These are phyloP conservation scores for Sinella curviseta DNA, from an alignment of 1,140 invertebrate genomes.

Conservation along the genomic window DNA sequence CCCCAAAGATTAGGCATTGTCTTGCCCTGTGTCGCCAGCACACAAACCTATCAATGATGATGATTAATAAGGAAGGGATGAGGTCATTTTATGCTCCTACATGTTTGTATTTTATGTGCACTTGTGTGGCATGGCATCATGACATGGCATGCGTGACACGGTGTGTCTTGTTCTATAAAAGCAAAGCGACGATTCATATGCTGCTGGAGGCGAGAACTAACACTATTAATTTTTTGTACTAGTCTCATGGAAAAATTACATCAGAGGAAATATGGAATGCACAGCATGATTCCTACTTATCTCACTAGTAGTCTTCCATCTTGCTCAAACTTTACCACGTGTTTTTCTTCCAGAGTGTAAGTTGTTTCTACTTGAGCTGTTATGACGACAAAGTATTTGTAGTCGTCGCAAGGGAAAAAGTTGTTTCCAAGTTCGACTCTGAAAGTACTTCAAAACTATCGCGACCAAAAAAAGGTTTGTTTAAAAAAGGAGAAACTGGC, in stretches of 20 bases:
- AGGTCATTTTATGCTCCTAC: no score
- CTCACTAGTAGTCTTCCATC: background rate
- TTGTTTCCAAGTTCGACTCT: background rate
- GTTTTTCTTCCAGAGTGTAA: background rate
- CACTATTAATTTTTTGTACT: background rate
- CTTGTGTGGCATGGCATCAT: no score
- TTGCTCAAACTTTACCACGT: background rate
- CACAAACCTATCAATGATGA: no score
- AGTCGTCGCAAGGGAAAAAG: no score
- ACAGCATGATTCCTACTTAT: background rate
- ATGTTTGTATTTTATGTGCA: no score
- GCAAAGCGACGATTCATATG: no score
- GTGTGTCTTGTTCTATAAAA: no score
- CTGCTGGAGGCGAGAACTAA: background rate
- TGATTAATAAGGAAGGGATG: no score
- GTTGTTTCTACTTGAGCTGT: background rate
- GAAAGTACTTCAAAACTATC: background rate
- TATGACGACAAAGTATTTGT: background rate
- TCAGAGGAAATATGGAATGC: background rate
- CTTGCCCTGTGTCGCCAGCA: no score
- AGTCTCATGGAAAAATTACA: background rate
- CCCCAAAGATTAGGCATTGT: no score
- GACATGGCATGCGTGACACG: no score
- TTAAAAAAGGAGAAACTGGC: no score
- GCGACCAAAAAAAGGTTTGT: background rate